These are phyloP conservation scores for Denticeps clupeoides DNA, from an alignment of 2,797 vertebrate species.

Conservation along the genomic window DNA sequence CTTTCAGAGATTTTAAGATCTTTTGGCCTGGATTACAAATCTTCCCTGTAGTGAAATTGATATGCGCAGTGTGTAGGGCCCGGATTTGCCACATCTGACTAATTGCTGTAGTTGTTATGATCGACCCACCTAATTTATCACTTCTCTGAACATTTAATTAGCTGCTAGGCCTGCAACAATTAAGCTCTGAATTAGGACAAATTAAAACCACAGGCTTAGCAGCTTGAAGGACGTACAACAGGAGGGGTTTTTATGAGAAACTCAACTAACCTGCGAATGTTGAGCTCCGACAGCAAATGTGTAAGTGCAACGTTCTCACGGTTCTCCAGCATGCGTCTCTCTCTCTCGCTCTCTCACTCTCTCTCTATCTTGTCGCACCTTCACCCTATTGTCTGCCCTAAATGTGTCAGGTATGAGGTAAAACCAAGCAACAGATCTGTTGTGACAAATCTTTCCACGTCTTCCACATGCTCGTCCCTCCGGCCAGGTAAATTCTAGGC, in stretches of 20 bases:
- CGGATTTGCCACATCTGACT: constrained; percentile 40
- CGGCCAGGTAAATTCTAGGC: too few species aligned
- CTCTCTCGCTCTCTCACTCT: too few species aligned
- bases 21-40: not conserved
- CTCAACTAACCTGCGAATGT: not conserved
- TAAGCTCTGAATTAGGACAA: constrained; percentile 69
- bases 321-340: too few species aligned
- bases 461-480: too few species aligned
- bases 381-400: too few species aligned
- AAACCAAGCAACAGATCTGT: too few species aligned
- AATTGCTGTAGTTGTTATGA: constrained; percentile 66
- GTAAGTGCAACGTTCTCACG: too few species aligned
- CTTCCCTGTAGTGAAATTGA: constrained; percentile 5
- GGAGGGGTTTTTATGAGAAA: constrained; percentile 14
- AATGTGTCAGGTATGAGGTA: too few species aligned
- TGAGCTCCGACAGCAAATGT: too few species aligned
- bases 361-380: too few species aligned
- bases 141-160: constrained; percentile 78
- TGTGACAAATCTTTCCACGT: too few species aligned
- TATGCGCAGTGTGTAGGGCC: constrained; percentile 23
- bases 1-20: too few species aligned
- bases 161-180: constrained; percentile 64
- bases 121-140: constrained; percentile 72
- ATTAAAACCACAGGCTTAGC: constrained; percentile 62
- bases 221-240: constrained; percentile 49